phyloP scores from a whole-genome alignment of 2,888 invertebrate species.

The Danaus chrysippus region DNA sequence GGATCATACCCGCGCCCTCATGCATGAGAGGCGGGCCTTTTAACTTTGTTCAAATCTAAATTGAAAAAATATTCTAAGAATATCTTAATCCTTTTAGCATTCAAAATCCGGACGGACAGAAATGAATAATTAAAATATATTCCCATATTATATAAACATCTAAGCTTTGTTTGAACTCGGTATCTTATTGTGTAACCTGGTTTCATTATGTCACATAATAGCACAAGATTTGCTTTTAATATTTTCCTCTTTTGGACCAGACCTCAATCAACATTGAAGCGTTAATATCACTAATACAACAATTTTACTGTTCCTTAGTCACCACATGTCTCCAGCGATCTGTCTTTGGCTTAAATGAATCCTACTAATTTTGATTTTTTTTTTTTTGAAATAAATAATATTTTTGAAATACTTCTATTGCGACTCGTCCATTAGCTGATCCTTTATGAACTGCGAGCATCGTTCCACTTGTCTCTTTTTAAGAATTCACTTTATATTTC shows the following conservation, averaged over 20 bases:
- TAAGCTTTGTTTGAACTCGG: conserved; percentile 1
- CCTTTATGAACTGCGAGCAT: conserved; percentile 34
- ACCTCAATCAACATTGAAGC: conserved; percentile 31
- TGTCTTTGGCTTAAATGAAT: conserved; percentile 55
- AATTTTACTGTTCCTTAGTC: conserved; percentile 28
- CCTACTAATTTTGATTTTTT: too few species aligned
- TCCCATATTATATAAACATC: not conserved
- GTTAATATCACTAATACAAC: conserved; percentile 35
- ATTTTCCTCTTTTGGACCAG: conserved; percentile 14
- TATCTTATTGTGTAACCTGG: conserved; percentile 5
- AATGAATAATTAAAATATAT: not conserved
- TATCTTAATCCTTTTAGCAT: not conserved
- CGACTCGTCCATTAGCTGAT: conserved; percentile 26
- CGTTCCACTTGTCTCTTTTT: conserved; percentile 1
- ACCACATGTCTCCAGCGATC: conserved; percentile 42
- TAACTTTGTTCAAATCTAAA: not conserved
- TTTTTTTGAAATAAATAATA: too few species aligned
- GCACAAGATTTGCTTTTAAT: conserved; percentile 21
- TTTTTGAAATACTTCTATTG: conserved; percentile 46
- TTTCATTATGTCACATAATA: conserved; percentile 13
- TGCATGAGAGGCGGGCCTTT: too few species aligned
- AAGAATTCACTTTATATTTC: conserved; percentile 1
- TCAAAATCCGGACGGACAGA: not conserved
- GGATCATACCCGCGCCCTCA: too few species aligned
- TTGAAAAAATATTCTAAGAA: not conserved